Conservation (phyloP, 2,113 vertebrate genomes). For the Mesoclemmys tuberculata region DNA sequence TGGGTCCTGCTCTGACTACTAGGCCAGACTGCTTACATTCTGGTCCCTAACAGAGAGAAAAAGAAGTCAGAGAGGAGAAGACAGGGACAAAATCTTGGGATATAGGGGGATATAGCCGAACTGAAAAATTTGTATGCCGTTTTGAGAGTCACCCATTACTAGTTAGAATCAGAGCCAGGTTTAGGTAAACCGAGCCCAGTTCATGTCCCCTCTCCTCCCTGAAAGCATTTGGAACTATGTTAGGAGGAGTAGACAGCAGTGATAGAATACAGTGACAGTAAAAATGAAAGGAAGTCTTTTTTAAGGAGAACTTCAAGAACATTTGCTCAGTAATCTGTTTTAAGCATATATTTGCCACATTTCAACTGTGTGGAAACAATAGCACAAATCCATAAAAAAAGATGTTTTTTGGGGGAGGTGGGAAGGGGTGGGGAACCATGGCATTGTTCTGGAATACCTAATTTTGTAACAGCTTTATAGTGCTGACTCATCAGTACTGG, state of each 20-base stretch:
- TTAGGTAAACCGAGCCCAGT: not conserved
- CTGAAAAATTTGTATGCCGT: not conserved
- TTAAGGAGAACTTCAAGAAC: conserved; percentile 26
- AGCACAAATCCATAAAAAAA: conserved; percentile 43
- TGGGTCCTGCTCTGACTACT: not conserved
- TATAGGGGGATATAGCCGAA: not conserved
- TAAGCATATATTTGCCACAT: conserved; percentile 60
- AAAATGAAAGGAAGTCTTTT: conserved; percentile 56
- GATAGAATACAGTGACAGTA: not conserved
- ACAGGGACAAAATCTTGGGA: not conserved
- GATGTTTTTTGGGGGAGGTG: conserved; percentile 36
- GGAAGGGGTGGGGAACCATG: not conserved
- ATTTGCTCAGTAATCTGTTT: conserved; percentile 12
- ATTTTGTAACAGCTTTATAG: conserved; percentile 63
- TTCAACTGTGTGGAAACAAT: conserved; percentile 69
- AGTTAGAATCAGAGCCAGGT: not conserved
- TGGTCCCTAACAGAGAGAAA: not conserved
- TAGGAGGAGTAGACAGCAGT: not conserved
- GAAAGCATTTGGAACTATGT: not conserved
- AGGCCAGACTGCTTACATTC: not conserved
- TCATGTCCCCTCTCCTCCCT: not conserved
- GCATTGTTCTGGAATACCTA: conserved; percentile 58
- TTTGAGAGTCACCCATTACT: not conserved
- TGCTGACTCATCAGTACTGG: conserved; percentile 61
- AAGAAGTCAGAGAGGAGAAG: not conserved